phyloP scores from a whole-genome alignment of 2,888 invertebrate genomes.

The Trachelus troglodyta region DNA sequence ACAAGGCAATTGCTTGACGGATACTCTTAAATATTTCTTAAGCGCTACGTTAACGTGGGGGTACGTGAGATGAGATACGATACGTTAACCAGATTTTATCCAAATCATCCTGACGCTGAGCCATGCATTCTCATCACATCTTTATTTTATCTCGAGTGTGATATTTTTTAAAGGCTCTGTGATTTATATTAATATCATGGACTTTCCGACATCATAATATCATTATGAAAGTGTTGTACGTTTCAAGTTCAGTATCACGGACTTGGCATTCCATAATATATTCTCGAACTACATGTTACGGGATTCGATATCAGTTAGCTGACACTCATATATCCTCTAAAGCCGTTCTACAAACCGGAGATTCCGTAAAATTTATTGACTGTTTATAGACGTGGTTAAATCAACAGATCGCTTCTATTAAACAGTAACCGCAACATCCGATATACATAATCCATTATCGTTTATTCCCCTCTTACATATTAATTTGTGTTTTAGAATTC shows the following conservation, averaged over 20 bases:
- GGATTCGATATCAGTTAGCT: background rate
- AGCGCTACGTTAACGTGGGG: background rate
- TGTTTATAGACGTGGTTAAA: background rate
- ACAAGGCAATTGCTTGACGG: slow-evolving; percentile 8
- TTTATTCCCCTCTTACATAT: background rate
- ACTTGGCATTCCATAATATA: slow-evolving; percentile 35
- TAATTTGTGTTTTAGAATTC: slow-evolving; percentile 78
- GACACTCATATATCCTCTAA: background rate
- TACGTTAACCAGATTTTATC: background rate
- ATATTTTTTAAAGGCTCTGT: background rate
- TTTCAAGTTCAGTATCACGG: slow-evolving; percentile 35
- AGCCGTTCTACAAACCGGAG: no score
- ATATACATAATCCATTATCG: background rate
- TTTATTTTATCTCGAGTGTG: background rate
- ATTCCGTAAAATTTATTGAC: background rate
- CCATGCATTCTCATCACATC: background rate
- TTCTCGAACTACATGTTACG: background rate
- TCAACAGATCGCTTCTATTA: background rate
- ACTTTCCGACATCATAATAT: background rate
- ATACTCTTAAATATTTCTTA: background rate
- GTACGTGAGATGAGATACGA: background rate
- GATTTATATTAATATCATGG: slow-evolving; percentile 10
- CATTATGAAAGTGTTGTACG: slow-evolving; percentile 6
- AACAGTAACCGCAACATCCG: background rate
- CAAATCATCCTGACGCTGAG: background rate